Percentiles rank a stretch among this genome's conserved stretches.
Conservation (phyloP, 2,888 invertebrate genomes). For the Yponomeuta evonymella region DNA sequence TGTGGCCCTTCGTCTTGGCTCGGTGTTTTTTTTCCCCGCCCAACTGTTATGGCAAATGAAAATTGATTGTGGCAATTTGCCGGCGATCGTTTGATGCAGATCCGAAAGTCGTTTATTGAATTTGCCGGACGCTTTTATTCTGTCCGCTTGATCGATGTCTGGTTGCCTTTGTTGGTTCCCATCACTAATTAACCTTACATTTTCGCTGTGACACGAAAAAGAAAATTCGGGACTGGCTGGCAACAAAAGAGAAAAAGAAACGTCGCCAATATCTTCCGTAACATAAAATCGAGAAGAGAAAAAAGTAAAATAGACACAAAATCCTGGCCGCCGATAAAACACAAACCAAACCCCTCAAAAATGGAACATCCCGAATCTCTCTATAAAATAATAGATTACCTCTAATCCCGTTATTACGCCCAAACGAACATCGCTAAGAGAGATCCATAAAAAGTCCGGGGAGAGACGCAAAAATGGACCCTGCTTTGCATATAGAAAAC, state of each 20-base stretch:
- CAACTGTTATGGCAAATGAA: slow-evolving; percentile 45
- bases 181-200: slow-evolving; percentile 30
- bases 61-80: slow-evolving; percentile 67
- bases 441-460: slow-evolving; percentile 15
- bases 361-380: slow-evolving; percentile 23
- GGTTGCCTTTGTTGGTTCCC: slow-evolving; percentile 22
- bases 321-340: slow-evolving; percentile 64
- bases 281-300: slow-evolving; percentile 62
- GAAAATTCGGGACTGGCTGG: slow-evolving; percentile 10
- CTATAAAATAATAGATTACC: slow-evolving; percentile 21
- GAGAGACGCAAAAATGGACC: slow-evolving; percentile 29
- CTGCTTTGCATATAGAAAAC: slow-evolving; percentile 25
- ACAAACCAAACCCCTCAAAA: slow-evolving; percentile 33
- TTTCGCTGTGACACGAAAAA: slow-evolving; percentile 18
- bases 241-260: slow-evolving; percentile 28
- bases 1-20: slow-evolving; percentile 39
- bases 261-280: slow-evolving; percentile 63
- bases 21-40: slow-evolving; percentile 24
- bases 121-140: slow-evolving; percentile 44
- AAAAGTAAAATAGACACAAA: slow-evolving; percentile 58
- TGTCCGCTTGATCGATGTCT: slow-evolving; percentile 50
- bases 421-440: slow-evolving; percentile 39
- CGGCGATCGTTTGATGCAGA: slow-evolving; percentile 63
- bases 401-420: slow-evolving; percentile 62
- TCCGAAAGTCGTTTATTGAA: slow-evolving; percentile 47